phyloP scores from a whole-genome alignment of 2,888 invertebrate species.

The Tipula helvola region DNA sequence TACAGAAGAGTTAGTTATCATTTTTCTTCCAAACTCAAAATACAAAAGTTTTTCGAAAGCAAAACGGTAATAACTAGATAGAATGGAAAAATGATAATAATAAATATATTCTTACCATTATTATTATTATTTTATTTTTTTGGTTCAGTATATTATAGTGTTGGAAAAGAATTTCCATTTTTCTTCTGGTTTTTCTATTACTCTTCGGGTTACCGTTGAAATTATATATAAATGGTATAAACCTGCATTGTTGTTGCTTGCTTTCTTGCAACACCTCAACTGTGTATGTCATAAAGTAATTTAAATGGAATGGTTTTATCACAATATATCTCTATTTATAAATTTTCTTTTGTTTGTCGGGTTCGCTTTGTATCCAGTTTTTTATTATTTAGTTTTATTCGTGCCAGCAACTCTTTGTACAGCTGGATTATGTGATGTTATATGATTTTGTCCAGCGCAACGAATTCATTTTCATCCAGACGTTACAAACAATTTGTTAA shows the following conservation, averaged over 20 bases:
- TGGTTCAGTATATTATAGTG: background rate
- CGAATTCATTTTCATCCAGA: background rate
- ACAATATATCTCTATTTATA: background rate
- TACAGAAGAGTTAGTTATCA: background rate
- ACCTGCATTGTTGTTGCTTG: background rate
- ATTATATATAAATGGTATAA: background rate
- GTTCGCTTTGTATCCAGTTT: background rate
- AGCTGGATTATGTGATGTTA: background rate
- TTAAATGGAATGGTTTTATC: background rate
- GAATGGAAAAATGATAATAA: background rate
- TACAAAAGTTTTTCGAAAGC: background rate
- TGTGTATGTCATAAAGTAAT: background rate
- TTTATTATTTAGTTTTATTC: background rate
- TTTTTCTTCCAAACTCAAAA: background rate
- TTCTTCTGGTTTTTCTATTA: background rate
- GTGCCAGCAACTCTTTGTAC: background rate
- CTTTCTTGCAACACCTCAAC: background rate
- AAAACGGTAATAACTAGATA: background rate
- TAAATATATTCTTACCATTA: background rate
- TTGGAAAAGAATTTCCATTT: background rate
- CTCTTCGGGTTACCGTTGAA: background rate
- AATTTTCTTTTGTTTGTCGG: background rate
- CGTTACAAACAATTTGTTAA: background rate
- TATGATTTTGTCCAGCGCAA: background rate
- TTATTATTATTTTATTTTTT: background rate